These are phyloP conservation scores for Panthera uncia DNA, from an alignment of 2,113 vertebrate species.

Conservation along the genomic window DNA sequence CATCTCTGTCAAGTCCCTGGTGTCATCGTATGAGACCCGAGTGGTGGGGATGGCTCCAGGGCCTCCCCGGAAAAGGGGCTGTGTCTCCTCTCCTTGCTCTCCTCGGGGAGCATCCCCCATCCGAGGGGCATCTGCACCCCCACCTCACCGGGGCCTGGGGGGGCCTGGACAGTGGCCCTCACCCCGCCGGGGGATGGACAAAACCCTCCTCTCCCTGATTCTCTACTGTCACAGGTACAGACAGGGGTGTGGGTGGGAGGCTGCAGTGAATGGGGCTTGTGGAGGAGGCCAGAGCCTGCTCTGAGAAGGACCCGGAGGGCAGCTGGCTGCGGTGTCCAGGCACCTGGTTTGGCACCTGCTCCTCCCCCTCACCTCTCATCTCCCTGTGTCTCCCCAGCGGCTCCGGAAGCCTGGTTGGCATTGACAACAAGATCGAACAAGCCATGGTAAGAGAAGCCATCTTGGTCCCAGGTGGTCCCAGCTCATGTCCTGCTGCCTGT, in stretches of 20 bases:
- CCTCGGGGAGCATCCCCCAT: slow-evolving; percentile 74
- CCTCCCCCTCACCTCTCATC: neutral
- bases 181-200: slow-evolving; percentile 69
- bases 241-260: neutral
- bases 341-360: neutral
- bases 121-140: slow-evolving; percentile 43
- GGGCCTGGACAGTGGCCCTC: slow-evolving; percentile 46
- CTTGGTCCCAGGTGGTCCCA: neutral
- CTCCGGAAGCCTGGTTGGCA: slow-evolving; percentile 84
- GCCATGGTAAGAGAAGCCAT: slow-evolving; percentile 87
- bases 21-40: slow-evolving; percentile 76
- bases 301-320: neutral
- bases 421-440: slow-evolving; percentile 90
- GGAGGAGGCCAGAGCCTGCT: neutral
- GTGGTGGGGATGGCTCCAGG: slow-evolving; percentile 43
- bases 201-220: slow-evolving; percentile 79
- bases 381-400: slow-evolving; percentile 79
- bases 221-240: slow-evolving; percentile 81
- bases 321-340: neutral
- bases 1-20: slow-evolving; percentile 77
- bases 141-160: slow-evolving; percentile 35
- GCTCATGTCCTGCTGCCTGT: neutral
- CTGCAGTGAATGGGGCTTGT: neutral
- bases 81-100: slow-evolving; percentile 76
- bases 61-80: slow-evolving; percentile 72